Evolutionary conservation across 2,797 vertebrate genomes (phyloP), one percentile per base, ranked within the genome.

Genomic region (Spinus olivaceus): DNA sequence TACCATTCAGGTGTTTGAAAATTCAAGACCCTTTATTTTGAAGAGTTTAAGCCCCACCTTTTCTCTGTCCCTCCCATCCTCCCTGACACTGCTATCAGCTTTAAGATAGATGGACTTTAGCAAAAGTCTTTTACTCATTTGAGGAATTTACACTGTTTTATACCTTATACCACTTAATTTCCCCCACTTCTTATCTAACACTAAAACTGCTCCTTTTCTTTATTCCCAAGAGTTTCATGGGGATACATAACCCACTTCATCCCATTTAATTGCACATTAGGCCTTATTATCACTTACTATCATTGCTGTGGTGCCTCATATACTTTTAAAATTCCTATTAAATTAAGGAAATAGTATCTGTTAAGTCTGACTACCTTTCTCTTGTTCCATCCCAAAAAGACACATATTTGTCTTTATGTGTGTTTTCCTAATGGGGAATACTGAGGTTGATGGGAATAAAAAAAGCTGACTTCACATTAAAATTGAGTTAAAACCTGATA

Each of bases 341-440:
- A 76, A 87, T 76, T 82, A 82, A 61, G 47, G 82, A 77, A 86
- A 60, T 37, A 65, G 7, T 82, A 57, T 64, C 50, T 76, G 9
- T 57, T 73, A 86, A 79, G 15, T 77, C 39, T 86, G 21, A 57
- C n/a, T 87, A 79, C 39, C 50, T 91, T 86, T 76, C 30, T 78
- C 27, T 13, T 47, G 2, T 70, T 91, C 25, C 25, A 54, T 63
- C 19, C 18, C 18, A 30, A 72, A 88, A 86, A 86, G 28, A 6
- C 37, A 57, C 11, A 3, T 54, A 73, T 70, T 83, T 81, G 14
- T 64, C 28, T 86, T 86, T 76, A n/a, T 66, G 3, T 30, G 27
- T 63, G 22, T 84, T 91, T 65, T 70, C 25, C 61, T 87, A 81
- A 69, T 51, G 23, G n/a, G 3, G 2, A 87, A 59, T 72, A 14